Percentiles rank a stretch among this genome's conserved stretches.
These are phyloP conservation scores for Oreochromis mossambicus DNA, from an alignment of 2,797 vertebrate species.

Conservation along the genomic window DNA sequence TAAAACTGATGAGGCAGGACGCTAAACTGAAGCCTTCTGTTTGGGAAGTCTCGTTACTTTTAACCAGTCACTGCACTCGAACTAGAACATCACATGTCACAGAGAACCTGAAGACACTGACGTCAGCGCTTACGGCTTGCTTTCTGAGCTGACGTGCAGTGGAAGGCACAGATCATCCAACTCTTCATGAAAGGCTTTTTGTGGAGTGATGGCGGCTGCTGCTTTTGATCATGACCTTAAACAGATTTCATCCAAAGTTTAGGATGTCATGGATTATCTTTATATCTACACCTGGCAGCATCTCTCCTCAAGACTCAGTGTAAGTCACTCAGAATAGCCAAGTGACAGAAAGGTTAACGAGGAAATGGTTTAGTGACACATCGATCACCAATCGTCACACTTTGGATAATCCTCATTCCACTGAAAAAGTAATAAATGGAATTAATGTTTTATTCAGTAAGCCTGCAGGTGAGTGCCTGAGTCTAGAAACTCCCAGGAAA, in stretches of 20 bases:
- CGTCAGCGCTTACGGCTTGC: rapidly evolving
- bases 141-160: rapidly evolving
- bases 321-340: not conserved
- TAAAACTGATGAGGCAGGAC: not conserved
- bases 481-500: not conserved
- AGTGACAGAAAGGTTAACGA: not conserved
- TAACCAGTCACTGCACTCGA: not conserved
- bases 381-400: not conserved
- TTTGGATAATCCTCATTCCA: not conserved
- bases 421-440: not conserved
- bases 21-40: not conserved
- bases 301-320: not conserved
- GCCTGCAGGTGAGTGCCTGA: rapidly evolving
- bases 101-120: not conserved
- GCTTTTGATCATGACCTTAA: not conserved
- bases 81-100: rapidly evolving
- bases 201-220: rapidly evolving
- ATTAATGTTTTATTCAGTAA: not conserved
- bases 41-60: not conserved
- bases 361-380: not conserved
- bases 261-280: rapidly evolving
- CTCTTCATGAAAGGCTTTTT: not conserved
- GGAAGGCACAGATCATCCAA: not conserved
- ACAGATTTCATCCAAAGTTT: not conserved
- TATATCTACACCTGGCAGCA: not conserved